These are phyloP conservation scores for Hyphantria cunea DNA, from an alignment of 1,140 invertebrate species.

Conservation along the genomic window DNA sequence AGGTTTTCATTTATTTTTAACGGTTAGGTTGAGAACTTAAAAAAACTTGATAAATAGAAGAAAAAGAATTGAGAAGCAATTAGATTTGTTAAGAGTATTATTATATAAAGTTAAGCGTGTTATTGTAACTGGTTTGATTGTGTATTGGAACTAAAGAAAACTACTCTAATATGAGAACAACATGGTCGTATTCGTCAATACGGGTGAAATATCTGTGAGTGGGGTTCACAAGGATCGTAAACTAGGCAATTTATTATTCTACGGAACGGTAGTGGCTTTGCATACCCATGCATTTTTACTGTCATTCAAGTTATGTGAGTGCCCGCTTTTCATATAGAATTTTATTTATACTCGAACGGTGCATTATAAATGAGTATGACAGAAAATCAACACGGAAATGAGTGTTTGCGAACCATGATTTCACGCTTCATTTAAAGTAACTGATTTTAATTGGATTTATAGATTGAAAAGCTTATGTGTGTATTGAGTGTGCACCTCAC, in stretches of 20 bases:
- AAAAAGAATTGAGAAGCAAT: too few relatives aligned
- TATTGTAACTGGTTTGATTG: too few relatives aligned
- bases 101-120: too few relatives aligned
- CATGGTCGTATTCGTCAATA: conserved; percentile 14
- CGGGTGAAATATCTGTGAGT: conserved; percentile 12
- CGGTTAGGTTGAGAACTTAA: too few relatives aligned
- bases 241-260: conserved; percentile 18
- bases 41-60: too few relatives aligned
- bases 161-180: conserved; percentile 16
- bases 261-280: conserved; percentile 14
- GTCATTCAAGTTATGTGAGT: conserved; percentile 6
- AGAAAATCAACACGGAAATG: too few relatives aligned
- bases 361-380: not conserved
- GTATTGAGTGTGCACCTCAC: not conserved
- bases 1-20: too few relatives aligned
- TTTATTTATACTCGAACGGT: conserved; percentile 6
- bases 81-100: too few relatives aligned
- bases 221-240: conserved; percentile 19
- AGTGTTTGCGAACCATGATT: conserved; percentile 1
- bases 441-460: conserved; percentile 12
- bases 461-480: not conserved
- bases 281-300: conserved; percentile 26
- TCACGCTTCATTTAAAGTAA: conserved; percentile 9
- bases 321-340: conserved; percentile 7
- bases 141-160: not conserved